Conservation (phyloP, 1,140 invertebrate species). For the Calliopsis andreniformis region DNA sequence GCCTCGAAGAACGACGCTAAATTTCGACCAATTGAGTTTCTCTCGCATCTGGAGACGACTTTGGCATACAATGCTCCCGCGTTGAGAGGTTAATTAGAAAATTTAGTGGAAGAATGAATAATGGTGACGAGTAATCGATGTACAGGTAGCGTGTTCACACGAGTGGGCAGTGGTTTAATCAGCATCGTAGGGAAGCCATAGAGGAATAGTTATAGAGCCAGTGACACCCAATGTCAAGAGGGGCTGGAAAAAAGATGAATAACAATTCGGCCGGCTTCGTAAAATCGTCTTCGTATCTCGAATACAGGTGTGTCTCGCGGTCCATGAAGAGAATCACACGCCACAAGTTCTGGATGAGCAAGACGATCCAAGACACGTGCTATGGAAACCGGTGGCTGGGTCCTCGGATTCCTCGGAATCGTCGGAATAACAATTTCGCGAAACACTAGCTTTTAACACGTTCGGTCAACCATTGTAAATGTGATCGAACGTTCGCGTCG, state of each 20-base stretch:
- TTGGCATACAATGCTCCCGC: too few species aligned
- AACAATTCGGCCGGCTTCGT: constrained; percentile 51
- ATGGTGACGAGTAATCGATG: background rate
- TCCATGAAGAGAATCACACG: constrained; percentile 63
- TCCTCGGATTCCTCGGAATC: constrained; percentile 48
- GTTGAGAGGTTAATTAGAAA: too few species aligned
- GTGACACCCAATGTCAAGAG: constrained; percentile 43
- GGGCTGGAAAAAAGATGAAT: constrained; percentile 33
- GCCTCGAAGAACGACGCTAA: too few species aligned
- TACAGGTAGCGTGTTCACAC: background rate
- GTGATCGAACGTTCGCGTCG: constrained; percentile 24
- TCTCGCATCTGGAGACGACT: too few species aligned
- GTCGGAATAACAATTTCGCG: constrained; percentile 47
- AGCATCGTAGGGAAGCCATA: constrained; percentile 9
- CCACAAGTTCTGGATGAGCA: constrained; percentile 58
- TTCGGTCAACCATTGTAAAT: constrained; percentile 30
- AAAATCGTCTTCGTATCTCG: constrained; percentile 65
- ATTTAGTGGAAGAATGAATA: background rate
- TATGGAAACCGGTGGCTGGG: constrained; percentile 56
- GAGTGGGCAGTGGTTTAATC: constrained; percentile 61
- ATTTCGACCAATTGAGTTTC: too few species aligned
- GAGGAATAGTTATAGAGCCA: constrained; percentile 27
- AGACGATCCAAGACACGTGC: constrained; percentile 63
- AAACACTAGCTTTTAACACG: constrained; percentile 14
- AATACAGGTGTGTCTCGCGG: constrained; percentile 63